phyloP scores from a whole-genome alignment of 2,113 vertebrate species.

The Butastur rufipennis region DNA sequence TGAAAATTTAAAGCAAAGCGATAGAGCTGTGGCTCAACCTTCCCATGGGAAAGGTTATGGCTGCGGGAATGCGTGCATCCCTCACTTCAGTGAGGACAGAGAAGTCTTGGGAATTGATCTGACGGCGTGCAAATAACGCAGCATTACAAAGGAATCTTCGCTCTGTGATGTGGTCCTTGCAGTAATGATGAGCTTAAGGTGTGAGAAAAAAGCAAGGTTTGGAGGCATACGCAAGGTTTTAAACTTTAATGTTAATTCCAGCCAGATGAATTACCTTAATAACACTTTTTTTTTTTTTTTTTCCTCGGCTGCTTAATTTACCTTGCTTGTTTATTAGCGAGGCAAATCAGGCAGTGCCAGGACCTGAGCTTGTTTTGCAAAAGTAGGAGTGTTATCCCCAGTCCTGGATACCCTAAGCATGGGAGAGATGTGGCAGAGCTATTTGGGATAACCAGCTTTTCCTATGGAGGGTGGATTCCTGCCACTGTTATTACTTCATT shows the following conservation, averaged over 20 bases:
- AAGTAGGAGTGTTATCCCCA: background rate
- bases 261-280: background rate
- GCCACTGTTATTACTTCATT: background rate
- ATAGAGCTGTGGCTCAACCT: background rate
- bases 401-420: background rate
- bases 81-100: background rate
- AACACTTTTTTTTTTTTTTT: background rate
- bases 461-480: background rate
- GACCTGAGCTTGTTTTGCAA: background rate
- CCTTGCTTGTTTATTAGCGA: background rate
- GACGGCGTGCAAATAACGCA: background rate
- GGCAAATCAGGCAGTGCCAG: background rate
- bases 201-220: background rate
- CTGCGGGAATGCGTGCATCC: rapidly evolving
- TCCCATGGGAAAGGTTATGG: background rate
- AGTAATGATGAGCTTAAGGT: background rate
- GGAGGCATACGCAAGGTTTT: background rate
- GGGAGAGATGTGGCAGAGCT: background rate
- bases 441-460: background rate
- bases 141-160: background rate
- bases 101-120: background rate
- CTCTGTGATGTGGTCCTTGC: background rate
- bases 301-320: background rate
- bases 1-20: background rate
- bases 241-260: background rate